These are phyloP conservation scores for Camponotus pennsylvanicus DNA, from an alignment of 1,140 invertebrate species.

Conservation along the genomic window DNA sequence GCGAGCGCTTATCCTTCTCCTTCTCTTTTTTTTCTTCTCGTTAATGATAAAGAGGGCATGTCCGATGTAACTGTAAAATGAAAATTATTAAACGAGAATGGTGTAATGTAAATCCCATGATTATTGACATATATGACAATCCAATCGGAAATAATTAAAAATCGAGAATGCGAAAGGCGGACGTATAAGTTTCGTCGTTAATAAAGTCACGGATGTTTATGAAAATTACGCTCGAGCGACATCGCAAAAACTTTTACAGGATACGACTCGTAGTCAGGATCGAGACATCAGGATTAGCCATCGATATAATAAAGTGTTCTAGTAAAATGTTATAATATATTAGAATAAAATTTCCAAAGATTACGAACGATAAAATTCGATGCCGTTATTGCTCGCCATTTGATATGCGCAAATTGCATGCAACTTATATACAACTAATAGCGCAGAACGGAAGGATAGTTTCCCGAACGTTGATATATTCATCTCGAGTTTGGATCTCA, in stretches of 20 bases:
- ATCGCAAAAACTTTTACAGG: neutral
- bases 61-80: conserved; percentile 22
- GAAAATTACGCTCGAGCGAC: neutral
- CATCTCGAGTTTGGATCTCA: neutral
- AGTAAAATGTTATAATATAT: neutral
- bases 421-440: conserved; percentile 1
- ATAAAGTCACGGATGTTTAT: neutral
- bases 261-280: neutral
- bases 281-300: neutral
- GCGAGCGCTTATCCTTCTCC: neutral
- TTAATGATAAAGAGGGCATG: conserved; percentile 36
- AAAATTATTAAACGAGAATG: conserved; percentile 12
- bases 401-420: neutral
- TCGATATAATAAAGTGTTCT: neutral
- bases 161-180: neutral
- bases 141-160: conserved; percentile 18
- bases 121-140: conserved; percentile 5
- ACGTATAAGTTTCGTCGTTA: neutral
- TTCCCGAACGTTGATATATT: neutral
- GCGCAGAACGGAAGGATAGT: neutral
- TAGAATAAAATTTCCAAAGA: conserved; percentile 6
- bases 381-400: neutral
- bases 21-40: conserved; percentile 4
- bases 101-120: neutral
- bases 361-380: conserved; percentile 6